Conservation (phyloP, 2,888 invertebrate species). For the Himalopsyche anomala region DNA sequence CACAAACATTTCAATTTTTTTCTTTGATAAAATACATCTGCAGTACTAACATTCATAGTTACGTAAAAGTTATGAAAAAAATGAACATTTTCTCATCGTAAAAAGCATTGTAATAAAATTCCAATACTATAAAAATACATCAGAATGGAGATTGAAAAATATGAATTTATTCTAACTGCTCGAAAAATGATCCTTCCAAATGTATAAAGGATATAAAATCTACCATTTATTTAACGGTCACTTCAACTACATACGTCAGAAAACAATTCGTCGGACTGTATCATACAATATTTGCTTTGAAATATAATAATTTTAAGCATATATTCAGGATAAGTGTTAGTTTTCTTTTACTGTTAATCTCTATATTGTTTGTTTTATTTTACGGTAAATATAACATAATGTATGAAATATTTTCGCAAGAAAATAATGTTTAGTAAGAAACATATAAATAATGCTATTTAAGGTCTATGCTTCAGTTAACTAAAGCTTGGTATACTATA, state of each 20-base stretch:
- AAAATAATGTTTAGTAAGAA: no score
- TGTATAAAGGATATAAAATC: neutral
- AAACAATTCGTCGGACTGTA: neutral
- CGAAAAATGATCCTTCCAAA: conserved; percentile 4
- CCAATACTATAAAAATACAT: conserved; percentile 31
- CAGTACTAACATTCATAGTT: neutral
- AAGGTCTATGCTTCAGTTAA: no score
- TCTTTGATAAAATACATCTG: no score
- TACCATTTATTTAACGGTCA: conserved; percentile 18
- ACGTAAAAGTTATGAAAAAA: neutral
- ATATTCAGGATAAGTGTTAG: no score
- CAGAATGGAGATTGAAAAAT: conserved; percentile 36
- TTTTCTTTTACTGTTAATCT: no score
- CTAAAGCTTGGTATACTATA: neutral
- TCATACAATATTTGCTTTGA: no score
- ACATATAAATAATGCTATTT: no score
- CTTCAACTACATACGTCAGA: neutral
- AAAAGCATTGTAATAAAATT: conserved; percentile 1
- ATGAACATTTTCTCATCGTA: neutral
- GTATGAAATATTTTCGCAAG: no score
- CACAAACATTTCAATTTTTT: no score
- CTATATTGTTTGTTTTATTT: no score
- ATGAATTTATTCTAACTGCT: conserved; percentile 35
- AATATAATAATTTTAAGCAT: no score
- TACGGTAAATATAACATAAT: no score